Evolutionary conservation across 2,888 invertebrate species (phyloP), one percentile per base, ranked within the genome.

Genomic region (Chymomyza caudatula): DNA sequence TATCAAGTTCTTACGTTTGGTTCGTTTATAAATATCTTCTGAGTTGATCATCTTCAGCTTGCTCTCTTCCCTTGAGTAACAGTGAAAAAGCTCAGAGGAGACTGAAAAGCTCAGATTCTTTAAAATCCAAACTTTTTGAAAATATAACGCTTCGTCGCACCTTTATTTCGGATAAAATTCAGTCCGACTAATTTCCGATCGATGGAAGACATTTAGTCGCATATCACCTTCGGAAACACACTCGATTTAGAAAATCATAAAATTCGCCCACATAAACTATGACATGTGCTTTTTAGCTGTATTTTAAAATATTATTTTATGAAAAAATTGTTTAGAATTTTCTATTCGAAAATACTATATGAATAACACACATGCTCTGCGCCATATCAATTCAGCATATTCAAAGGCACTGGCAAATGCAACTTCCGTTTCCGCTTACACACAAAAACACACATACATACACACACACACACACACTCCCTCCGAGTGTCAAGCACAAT

Each of bases 401-500:
- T 79, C 85, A 80, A 78, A 81, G 67, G 76, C 82, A 76, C 61
- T 67, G 72, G 72, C 72, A 75, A 84, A 80, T 80, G 85, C 79
- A 78, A 67, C 77, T 73, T 76, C 79, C 85, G 72, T 69, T 82
- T 84, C 70, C 70, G 70, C 60, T 71, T 59, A 71, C 71, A 47
- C 15, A 17, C n/a, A 44, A 4, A 4, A 3, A 6, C 15, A 17
- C 6, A 29, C 29, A n/a, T n/a, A 43, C 57, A 47, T 13, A 11
- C 37, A 19, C 53, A 60, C 55, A 44, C 6, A 17, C 37, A 15
- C 37, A 42, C 66, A 67, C 61, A 75, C 69, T 64, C 73, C 76
- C 74, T 29, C 42, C 74, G 67, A 77, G 78, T 85, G 80, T 79
- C 80, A 80, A 77, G 55, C 85, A 85, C 82, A 85, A 85, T 78